A percentile compares a stretch with the other conserved stretches of the same genome.
These are phyloP conservation scores for Vanessa atalanta DNA, from an alignment of 1,140 invertebrate genomes.

Conservation along the genomic window DNA sequence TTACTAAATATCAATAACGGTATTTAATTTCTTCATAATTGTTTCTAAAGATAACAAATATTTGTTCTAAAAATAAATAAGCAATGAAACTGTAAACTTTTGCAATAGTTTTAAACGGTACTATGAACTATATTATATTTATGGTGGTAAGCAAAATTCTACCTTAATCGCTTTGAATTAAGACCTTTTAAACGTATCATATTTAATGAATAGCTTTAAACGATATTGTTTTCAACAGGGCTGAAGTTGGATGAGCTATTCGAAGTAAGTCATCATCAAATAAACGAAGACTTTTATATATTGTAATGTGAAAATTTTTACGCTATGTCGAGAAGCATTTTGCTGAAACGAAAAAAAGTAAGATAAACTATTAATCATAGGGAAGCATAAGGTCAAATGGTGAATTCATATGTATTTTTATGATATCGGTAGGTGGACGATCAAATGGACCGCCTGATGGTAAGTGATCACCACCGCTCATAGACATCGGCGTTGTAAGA, in stretches of 20 bases:
- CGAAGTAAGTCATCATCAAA: not conserved
- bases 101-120: not conserved
- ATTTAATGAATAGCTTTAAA: not conserved
- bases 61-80: slow-evolving; percentile 2
- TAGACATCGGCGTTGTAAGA: too few species aligned
- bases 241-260: not conserved
- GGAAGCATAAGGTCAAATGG: too few species aligned
- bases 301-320: too few species aligned
- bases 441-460: too few species aligned
- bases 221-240: not conserved
- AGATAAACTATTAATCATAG: too few species aligned
- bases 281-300: too few species aligned
- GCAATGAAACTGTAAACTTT: not conserved
- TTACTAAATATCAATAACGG: too few species aligned
- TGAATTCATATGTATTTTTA: too few species aligned
- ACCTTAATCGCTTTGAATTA: not conserved
- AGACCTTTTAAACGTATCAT: not conserved
- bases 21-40: not conserved
- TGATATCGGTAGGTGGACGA: too few species aligned
- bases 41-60: not conserved
- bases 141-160: not conserved
- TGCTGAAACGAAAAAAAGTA: too few species aligned
- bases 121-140: not conserved
- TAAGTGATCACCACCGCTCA: too few species aligned
- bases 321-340: too few species aligned